Evolutionary conservation across 2,113 vertebrate genomes (phyloP).

Genomic region (Microcebus tavaratra): DNA sequence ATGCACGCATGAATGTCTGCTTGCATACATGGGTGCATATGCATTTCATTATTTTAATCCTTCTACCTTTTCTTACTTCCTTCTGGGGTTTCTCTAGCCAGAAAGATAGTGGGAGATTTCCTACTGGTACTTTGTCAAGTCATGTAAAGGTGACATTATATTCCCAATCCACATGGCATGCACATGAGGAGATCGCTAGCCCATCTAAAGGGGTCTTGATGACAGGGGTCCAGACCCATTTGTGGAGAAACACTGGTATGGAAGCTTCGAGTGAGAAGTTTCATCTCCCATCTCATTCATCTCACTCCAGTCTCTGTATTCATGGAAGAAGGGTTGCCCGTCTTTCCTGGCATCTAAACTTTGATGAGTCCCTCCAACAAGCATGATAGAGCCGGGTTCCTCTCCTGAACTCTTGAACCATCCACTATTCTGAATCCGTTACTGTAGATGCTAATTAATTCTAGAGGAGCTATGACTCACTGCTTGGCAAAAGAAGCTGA

Average conservation of each 20-base stretch:
- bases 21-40: accelerated
- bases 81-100: not conserved
- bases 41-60: not conserved
- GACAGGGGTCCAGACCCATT: accelerated
- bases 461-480: not conserved
- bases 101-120: not conserved
- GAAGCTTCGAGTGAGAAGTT: not conserved
- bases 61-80: not conserved
- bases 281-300: not conserved
- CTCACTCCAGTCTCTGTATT: not conserved
- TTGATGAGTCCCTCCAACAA: not conserved
- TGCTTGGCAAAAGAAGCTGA: not conserved
- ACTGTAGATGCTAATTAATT: not conserved
- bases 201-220: not conserved
- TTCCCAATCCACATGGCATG: not conserved
- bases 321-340: accelerated
- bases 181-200: not conserved
- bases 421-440: not conserved
- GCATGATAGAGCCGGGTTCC: not conserved
- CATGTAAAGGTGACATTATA: not conserved
- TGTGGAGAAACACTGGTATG: not conserved
- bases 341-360: not conserved
- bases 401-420: not conserved
- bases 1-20: not conserved
- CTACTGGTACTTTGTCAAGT: not conserved